A percentile compares a stretch with the other conserved stretches of the same genome.
Evolutionary conservation across 2,797 vertebrate species (phyloP).

Genomic region (Synaphobranchus kaupii): DNA sequence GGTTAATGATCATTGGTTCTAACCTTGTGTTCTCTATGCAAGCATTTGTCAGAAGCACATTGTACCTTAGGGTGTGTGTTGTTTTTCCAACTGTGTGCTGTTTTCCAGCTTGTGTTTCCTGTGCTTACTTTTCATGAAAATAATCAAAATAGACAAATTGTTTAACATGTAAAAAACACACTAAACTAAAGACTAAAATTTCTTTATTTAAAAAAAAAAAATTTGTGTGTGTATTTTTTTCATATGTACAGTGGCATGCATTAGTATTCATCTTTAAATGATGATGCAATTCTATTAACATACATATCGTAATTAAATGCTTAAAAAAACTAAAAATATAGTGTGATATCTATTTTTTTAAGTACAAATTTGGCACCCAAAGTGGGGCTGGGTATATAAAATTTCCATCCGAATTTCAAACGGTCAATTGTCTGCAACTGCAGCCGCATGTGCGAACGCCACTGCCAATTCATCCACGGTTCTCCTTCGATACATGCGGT

Average conservation of each 20-base stretch:
- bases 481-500: too few species aligned
- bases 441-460: too few species aligned
- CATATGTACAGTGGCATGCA: background rate
- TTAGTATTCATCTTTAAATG: background rate
- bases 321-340: background rate
- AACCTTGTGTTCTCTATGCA: background rate
- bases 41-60: background rate
- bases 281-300: background rate
- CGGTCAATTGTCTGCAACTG: too few species aligned
- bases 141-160: background rate
- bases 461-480: too few species aligned
- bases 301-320: background rate
- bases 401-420: too few species aligned
- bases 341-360: too few species aligned
- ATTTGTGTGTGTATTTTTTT: background rate
- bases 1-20: background rate
- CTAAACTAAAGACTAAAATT: background rate
- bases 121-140: background rate
- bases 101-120: background rate
- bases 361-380: too few species aligned
- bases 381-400: too few species aligned
- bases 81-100: background rate
- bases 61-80: background rate
- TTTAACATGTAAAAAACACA: background rate
- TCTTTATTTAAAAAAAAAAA: too few species aligned